Evolutionary conservation across 2,113 vertebrate species (phyloP).

Genomic region (Sturnira hondurensis): DNA sequence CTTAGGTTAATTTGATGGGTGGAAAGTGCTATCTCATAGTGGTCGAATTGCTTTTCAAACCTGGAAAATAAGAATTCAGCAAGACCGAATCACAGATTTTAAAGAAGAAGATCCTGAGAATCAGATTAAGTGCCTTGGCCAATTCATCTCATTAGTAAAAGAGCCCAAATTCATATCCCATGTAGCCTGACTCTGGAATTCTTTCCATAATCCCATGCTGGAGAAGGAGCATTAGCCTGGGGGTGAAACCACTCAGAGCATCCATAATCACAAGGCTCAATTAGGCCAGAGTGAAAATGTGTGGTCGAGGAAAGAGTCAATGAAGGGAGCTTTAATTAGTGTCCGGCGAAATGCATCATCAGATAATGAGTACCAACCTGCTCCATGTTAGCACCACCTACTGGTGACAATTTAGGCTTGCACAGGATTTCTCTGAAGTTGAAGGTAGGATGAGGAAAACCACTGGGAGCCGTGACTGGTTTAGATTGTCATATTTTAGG

Average conservation of each 20-base stretch:
- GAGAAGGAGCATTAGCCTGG: constrained; percentile 5
- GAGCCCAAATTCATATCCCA: neutral
- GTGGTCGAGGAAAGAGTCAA: neutral
- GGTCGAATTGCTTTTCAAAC: neutral
- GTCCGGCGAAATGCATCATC: neutral
- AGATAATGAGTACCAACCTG: neutral
- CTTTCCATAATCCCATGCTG: constrained; percentile 45
- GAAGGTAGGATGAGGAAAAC: neutral
- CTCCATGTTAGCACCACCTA: constrained; percentile 46
- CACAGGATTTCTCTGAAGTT: neutral
- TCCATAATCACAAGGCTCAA: constrained; percentile 40
- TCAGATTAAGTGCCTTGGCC: constrained; percentile 37
- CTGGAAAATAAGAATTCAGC: constrained; percentile 11
- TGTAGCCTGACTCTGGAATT: constrained; percentile 43
- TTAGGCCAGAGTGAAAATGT: neutral
- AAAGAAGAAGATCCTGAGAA: constrained; percentile 20
- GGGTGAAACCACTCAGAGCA: constrained; percentile 33
- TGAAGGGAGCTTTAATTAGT: constrained; percentile 42
- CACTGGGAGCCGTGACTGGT: neutral
- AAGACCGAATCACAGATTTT: constrained; percentile 33
- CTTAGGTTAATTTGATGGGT: neutral
- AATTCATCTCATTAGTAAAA: constrained; percentile 39
- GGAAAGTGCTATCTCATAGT: neutral
- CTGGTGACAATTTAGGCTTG: neutral
- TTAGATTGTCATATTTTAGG: neutral